phyloP scores from a whole-genome alignment of 2,888 invertebrate genomes.

The Arge pagana region DNA sequence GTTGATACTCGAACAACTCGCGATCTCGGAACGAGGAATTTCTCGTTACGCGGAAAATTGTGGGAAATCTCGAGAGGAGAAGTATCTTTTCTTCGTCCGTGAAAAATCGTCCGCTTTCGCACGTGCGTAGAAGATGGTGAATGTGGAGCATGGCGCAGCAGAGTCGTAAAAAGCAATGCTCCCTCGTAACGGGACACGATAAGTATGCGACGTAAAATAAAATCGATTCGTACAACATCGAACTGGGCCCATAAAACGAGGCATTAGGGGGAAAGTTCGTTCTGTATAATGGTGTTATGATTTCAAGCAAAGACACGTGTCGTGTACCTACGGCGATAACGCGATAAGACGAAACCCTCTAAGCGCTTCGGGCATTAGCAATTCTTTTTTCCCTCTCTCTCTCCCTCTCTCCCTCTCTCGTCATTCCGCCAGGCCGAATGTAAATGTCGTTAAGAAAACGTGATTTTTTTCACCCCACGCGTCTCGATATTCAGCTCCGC shows the following conservation, averaged over 20 bases:
- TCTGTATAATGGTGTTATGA: conserved; percentile 51
- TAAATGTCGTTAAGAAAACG: conserved; percentile 3
- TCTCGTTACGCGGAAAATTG: too few relatives aligned
- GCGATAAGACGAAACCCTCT: conserved; percentile 31
- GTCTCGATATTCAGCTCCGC: neutral
- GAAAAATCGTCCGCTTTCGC: too few relatives aligned
- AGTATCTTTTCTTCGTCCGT: too few relatives aligned
- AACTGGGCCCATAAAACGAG: conserved; percentile 53
- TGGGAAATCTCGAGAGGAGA: too few relatives aligned
- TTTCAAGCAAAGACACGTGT: conserved; percentile 44
- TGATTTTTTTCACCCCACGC: neutral
- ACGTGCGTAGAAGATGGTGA: too few relatives aligned
- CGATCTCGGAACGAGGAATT: too few relatives aligned
- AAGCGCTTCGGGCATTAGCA: conserved; percentile 45
- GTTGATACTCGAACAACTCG: too few relatives aligned
- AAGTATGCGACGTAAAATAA: conserved; percentile 48
- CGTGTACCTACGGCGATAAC: conserved; percentile 26
- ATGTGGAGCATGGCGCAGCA: conserved; percentile 41
- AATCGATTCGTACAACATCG: conserved; percentile 52
- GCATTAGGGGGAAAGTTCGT: conserved; percentile 31
- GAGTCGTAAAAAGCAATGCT: conserved; percentile 55
- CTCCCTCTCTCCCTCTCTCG: too few relatives aligned
- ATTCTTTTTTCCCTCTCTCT: conserved; percentile 20
- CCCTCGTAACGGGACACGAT: conserved; percentile 57
- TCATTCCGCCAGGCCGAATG: conserved; percentile 10